Base-by-base conservation (phyloP, 2,113 vertebrate genomes). In the Megaceryle maxima region DNA sequence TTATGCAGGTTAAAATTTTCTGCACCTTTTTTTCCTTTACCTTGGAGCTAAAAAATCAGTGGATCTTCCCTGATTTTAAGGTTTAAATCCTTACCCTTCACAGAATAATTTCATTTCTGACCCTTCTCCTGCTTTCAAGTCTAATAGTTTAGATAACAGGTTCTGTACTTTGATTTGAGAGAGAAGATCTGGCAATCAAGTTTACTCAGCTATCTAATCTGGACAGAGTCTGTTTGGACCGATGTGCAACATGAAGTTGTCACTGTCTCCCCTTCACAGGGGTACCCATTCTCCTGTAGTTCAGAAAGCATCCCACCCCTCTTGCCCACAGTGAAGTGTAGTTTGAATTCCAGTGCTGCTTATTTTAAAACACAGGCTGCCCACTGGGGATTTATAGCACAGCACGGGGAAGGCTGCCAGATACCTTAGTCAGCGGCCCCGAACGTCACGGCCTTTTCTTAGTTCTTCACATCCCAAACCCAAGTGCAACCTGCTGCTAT, bases 271-370 rank as follows among this genome's bases (percentile, higher is more conserved):
- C 87, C 75, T 76, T 83, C 66, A n/a, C 1, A 22, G 66, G 44
- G 39, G 69, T 78, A 57, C 67, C 76, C 81, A 90, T 94, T 90
- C 84, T 95, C 26, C 78, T 70, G 70, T 44, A 79, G 28, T 28
- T 90, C 53, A 77, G 81, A 90, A 94, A 83, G 63, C 72, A 92
- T 33, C 31, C 37, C 50, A 85, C 85, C 92, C 94, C 92, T 96
- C 96, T 51, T 95, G 87, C 76, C 59, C 85, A 73, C 57, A 81
- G 75, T 43, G 60, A 88, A 92, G 67, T 53, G 83, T 85, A 89
- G 66, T n/a, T 39, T 91, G 86, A 94, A 98, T 97, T 96, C 94
- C 97, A 95, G 67, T 22, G 88, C 94, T 95, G 94, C 85, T 69
- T 86, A 68, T 95, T 96, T 96, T 79, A 89, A 95, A 95, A 94